Evolutionary conservation across 2,113 vertebrate species (phyloP), one percentile per base, ranked within the genome.

Genomic region (Tragelaphus imberbis): DNA sequence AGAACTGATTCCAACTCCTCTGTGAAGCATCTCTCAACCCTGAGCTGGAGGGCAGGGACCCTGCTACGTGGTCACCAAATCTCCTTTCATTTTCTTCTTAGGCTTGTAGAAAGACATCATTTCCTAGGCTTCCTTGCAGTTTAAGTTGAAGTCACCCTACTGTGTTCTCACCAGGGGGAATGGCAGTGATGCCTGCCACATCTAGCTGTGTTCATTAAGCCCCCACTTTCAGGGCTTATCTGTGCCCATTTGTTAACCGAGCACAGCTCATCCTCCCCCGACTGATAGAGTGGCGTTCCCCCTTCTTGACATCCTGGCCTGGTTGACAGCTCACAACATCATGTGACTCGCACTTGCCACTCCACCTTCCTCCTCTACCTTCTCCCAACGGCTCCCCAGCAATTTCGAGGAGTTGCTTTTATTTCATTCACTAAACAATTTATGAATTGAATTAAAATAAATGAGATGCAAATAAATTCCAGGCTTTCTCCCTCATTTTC

Each of bases 401-500:
- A 36, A 0, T 17, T 44, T 97, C 98, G 61, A 61, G 49, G 71
- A 65, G 80, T 86, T 44, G 91, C 95, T 98, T 98, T 97, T 56
- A 75, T 96, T 98, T 98, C 90, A 58, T 98, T 98, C 98, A 97
- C 98, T 95, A 91, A 97, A 97, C 97, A 88, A 96, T 97, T 98
- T 98, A 98, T 96, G 97, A 98, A 98, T 98, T 96, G 98, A 98
- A 98, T 98, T 98, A 98, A 97, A 98, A 99, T 97, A 99, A 98
- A 99, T 99, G 98, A 99, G 98, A 99, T 99, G 98, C 99, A 99
- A 99, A 99, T 99, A 98, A 98, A 99, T 99, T 98, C 99, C 95
- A 58, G 88, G 98, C 98, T 99, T 99, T 99, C 98, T 98, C 98
- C 97, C 97, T 99, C 58, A 95, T 99, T 99, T 99, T 98, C 98